Evolutionary conservation across 2,888 invertebrate genomes (phyloP), one percentile per base, ranked within the genome.

Genomic region (Phania funesta): DNA sequence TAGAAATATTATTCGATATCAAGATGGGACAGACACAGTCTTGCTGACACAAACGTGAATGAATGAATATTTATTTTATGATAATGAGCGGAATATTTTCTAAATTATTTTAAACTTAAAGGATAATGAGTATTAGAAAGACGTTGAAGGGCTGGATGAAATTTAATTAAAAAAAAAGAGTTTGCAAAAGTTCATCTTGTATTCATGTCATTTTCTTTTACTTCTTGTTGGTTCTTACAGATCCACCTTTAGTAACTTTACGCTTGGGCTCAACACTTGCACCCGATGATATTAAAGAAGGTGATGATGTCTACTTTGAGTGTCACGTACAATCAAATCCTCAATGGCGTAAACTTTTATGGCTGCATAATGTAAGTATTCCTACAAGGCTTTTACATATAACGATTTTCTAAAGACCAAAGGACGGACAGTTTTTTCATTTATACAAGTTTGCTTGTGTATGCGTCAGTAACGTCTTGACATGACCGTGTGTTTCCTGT

Each of bases 281-380:
- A 87, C 94, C 96, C 76, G 95, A 95, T 85, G 96, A 97, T 92
- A 97, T 97, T 92, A 97, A 97, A 91, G 97, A 97, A 91, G 96
- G 97, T 65, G 97, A 96, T 88, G 97, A 97, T 92, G 96, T 97
- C 80, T 97, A 97, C 92, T 97, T 97, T 92, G 97, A 97, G 92
- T 97, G 97, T 92, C 96, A 96, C 92, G 96, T 97, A 88, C 94
- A 95, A 88, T 95, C 97, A 87, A 96, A 97, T 92, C 97, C 97
- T 41, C 94, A 94, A 83, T 96, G 95, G 92, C 93, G 95, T 88
- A 95, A 96, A 88, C 94, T 97, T 84, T 94, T 95, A 85, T 97
- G 97, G 97, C 92, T 96, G 86, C 96, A 96, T 88, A 95, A 97
- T 89, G 97, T 97, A 91, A 95, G 96, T 95, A 87, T 54, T 60